phyloP scores from a whole-genome alignment of 1,140 invertebrate species.

The Saccostrea cuccullata region DNA sequence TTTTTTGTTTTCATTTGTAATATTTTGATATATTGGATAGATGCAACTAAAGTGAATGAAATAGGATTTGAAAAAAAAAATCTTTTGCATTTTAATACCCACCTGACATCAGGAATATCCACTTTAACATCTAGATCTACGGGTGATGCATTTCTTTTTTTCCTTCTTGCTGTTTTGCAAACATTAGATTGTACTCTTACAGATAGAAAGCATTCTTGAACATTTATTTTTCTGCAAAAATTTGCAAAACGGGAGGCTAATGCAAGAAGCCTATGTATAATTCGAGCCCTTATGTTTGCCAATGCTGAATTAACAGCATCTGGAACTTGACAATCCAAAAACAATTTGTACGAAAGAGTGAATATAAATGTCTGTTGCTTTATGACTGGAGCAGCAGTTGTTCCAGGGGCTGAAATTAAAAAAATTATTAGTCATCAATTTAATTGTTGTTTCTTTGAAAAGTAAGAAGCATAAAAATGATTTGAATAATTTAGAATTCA shows the following conservation, averaged over 20 bases:
- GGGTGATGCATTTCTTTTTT: neutral
- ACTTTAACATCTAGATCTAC: neutral
- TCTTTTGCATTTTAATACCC: neutral
- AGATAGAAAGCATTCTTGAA: neutral
- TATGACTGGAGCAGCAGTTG: neutral
- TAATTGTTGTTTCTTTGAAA: too few species aligned
- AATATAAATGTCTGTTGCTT: neutral
- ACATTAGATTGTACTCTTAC: neutral
- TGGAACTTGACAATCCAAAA: neutral
- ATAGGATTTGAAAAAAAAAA: too few species aligned
- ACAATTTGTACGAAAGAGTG: neutral
- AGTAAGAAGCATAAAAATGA: too few species aligned
- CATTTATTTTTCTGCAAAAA: neutral
- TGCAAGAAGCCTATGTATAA: neutral
- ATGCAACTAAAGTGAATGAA: too few species aligned
- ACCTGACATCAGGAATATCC: conserved; percentile 14
- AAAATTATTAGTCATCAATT: too few species aligned
- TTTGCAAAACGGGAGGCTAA: neutral
- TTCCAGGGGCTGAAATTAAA: neutral
- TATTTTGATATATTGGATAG: too few species aligned
- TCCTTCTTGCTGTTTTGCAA: neutral
- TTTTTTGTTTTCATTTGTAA: too few species aligned
- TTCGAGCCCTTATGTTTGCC: neutral
- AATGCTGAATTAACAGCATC: too few species aligned
- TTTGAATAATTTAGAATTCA: too few species aligned